Base-by-base conservation (phyloP, 2,888 invertebrate species). In the Hemistola chrysoprasaria region DNA sequence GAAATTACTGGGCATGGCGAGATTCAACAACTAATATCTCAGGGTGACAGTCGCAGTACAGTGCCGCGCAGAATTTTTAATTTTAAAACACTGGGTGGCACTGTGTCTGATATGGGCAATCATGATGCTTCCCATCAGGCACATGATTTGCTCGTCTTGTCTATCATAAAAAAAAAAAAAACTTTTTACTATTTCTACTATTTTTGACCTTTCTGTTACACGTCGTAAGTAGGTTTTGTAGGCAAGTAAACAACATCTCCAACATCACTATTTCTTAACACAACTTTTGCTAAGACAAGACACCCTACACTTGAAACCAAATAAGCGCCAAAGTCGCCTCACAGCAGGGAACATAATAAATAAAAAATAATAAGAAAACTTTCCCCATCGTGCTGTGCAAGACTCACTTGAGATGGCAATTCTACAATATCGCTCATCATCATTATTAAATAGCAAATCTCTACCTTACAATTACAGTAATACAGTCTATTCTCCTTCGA, bases 361-460 rank as follows among this genome's bases (percentile, higher is more conserved):
- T 80, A 86, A 83, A 79, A 80, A 84, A 82, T 85, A 84, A 85
- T 85, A 84, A 78, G 79, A 79, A 87, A 88, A 88, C 73, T 88
- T 88, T 86, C 69, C 75, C 81, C 83, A 82, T 86, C 80, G 75
- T 53, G 62, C 62, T 68, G 65, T 61, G 68, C 69, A 71, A 63
- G 59, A 65, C 62, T 74, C 71, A 69, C 65, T 67, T 65, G 72
- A 70, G 70, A 72, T 65, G 63, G 71, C 67, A 70, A 74, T 75
- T 65, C 63, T 67, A 69, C 56, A 74, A 74, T 76, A 72, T 74
- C 63, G 64, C 67, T 50, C 46, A 53, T 53, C 40, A 46, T 25
- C 29, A 39, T 26, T 28, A 31, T 40, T 51, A 53, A 27, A n/a
- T n/a, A n/a, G 10, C 51, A 9, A 69, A 67, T 65, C 47, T 44